Percentiles rank a stretch among this genome's conserved stretches.
phyloP scores from a whole-genome alignment of 2,888 invertebrate genomes.

The Torymus auratus region DNA sequence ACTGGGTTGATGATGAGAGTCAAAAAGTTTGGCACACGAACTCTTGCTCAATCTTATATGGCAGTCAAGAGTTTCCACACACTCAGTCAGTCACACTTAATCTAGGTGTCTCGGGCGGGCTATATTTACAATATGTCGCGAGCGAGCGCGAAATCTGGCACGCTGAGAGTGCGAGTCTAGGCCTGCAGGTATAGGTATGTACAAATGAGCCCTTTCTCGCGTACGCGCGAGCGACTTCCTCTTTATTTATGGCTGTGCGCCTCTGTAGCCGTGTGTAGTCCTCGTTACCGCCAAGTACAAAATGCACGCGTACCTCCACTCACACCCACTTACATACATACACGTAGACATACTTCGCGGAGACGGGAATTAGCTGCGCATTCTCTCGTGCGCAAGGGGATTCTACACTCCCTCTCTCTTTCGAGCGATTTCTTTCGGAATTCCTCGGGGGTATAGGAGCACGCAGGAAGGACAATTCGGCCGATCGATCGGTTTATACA shows the following conservation, averaged over 20 bases:
- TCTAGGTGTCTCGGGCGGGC: not conserved
- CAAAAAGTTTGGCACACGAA: constrained; percentile 7
- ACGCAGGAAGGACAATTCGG: no score
- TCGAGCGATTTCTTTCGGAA: constrained; percentile 35
- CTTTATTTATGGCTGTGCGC: constrained; percentile 38
- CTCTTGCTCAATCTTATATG: constrained; percentile 19
- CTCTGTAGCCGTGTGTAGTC: not conserved
- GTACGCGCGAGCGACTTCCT: not conserved
- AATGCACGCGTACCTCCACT: constrained; percentile 20
- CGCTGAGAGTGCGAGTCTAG: not conserved
- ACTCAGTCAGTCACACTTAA: not conserved
- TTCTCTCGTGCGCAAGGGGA: constrained; percentile 6
- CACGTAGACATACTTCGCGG: not conserved
- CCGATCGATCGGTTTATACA: no score
- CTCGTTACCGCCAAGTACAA: constrained; percentile 32
- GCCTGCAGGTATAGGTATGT: constrained; percentile 24
- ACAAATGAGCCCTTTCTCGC: constrained; percentile 30
- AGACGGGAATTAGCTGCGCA: constrained; percentile 22
- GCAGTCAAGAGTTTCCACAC: constrained; percentile 16
- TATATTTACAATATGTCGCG: constrained; percentile 36
- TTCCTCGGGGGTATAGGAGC: not conserved
- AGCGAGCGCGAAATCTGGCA: constrained; percentile 17
- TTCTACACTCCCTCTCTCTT: constrained; percentile 31
- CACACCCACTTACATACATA: constrained; percentile 1
- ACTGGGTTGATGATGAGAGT: constrained; percentile 64